Evolutionary conservation across 2,113 vertebrate species (phyloP), one percentile per base, ranked within the genome.

Genomic region (Tursiops truncatus): DNA sequence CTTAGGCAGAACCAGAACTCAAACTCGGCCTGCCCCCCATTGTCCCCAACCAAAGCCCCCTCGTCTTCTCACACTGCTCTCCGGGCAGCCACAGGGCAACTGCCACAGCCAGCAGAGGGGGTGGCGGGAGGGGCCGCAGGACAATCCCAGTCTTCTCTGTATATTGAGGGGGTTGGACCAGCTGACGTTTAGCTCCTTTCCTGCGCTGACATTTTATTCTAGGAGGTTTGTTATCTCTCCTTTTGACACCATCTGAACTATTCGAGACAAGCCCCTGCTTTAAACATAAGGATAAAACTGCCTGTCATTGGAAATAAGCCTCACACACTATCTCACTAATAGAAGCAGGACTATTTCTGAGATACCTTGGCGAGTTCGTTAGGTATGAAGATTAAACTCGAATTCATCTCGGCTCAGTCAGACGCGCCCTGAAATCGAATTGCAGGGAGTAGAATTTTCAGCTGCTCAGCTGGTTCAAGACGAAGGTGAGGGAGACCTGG

Each of bases 161-260:
- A 4, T 50, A 36, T 18, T n/a, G 89, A 47, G 26, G 89, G 53
- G 85, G 38, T 58, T 86, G 76, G 44, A 77, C 76, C 56, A 23
- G 68, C 91, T 67, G 93, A 23, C 73, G 36, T 91, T 97, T 93
- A 96, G 84, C 93, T 93, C 56, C 38, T 85, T 91, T 56, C 76
- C 89, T 81, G 82, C 44, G 26, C 70, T 91, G 96, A 97, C 85
- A 58, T 97, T 97, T 94, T 97, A 94, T 98, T 98, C 96, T 73
- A 85, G 92, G 38, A 91, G 95, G 71, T 98, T 98, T 98, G 94
- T 98, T 97, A 98, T 98, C 97, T 98, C 95, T 97, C 50, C 93
- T 97, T 95, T 98, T 98, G 98, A 98, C 98, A 98, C 97, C 25
- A 94, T 98, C 98, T 98, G 98, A 94, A 98, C 98, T 98, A 98